Evolutionary conservation across 2,797 vertebrate species (phyloP), one percentile per base, ranked within the genome.

Genomic region (Fistularia commersonii): DNA sequence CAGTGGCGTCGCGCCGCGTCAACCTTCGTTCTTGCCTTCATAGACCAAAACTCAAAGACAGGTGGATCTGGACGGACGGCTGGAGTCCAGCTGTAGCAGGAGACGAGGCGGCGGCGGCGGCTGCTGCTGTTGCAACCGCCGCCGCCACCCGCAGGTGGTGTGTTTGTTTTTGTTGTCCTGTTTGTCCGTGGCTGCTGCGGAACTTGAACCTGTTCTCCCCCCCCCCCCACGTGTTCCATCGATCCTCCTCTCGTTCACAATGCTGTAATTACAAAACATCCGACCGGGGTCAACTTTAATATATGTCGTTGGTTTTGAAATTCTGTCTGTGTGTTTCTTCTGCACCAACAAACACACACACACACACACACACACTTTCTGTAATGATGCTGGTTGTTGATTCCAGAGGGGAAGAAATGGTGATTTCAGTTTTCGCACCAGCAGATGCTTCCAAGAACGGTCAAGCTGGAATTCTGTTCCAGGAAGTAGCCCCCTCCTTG

Each of bases 251-350:
- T 74, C 82, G 78, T 85, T 79, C 73, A 77, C 80, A 77, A 88
- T 88, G 85, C 80, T 88, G 83, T 84, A 85, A 86, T 86, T 84
- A 80, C 83, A 74, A 87, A 81, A 85, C 71, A 84, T 89, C 70
- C 84, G 78, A 88, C 77, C 66, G 84, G 84, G 84, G 80, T 89
- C 82, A 77, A 85, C 87, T 90, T 89, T 86, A 89, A 87, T 88
- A 87, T 81, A 87, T 84, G 85, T 83, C 14, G 48, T 83, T 88
- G 86, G 76, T 87, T 89, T 90, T 86, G 57, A 87, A 48, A 58
- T 76, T 53, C 62, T 76, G 77, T 78, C 49, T 12, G 53, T 53
- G 72, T 82, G 40, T 70, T 82, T 81, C 43, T 67, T 76, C 35
- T 32, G 34, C 31, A 36, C 38, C 33, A 33, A 14, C 38, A 39